Base-by-base conservation (phyloP, 2,113 vertebrate species). In the Ancistrus triradiatus region DNA sequence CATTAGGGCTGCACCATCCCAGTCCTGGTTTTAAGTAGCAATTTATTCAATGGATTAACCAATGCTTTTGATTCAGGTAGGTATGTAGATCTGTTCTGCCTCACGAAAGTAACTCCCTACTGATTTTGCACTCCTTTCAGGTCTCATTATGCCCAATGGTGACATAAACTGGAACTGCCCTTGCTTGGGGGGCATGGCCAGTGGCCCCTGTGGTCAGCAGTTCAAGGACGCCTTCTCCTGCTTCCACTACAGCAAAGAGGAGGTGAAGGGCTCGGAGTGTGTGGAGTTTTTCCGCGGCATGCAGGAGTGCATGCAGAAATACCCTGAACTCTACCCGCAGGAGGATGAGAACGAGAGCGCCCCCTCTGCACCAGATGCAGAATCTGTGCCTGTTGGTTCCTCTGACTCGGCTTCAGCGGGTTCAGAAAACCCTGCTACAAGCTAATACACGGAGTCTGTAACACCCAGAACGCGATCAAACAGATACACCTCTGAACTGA, bases 141-240 rank as follows among this genome's bases (percentile, higher is more conserved):
- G 95, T 22, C 80, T 98, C 69, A 95, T 99, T 79, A 72, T 98
- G 72, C 91, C 95, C 27, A 94, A 81, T 52, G 96, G 96, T 75
- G 93, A 96, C 58, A 94, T 99, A 73, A 98, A 98, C 79, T 99
- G 96, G 96, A 98, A 98, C 85, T 99, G 95, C 72, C 95, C 95
- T 0, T 98, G 95, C 53, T 87, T 99, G 19, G 96, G 95, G 0
- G 96, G 95, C 50, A 96, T 98, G 95, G 95, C 95, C 60, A 97
- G 95, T 0, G 94, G 95, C 33, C 94, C 95, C 0, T 98, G 95
- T 37, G 94, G 96, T 43, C 89, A 95, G 35, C 95, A 97, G 80
- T 98, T 99, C 85, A 98, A 98, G 74, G 91, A 95, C 0, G 96
- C 95, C 17, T 98, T 98, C 76, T 96, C 96, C 62, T 99, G 96